phyloP scores from a whole-genome alignment of 2,113 vertebrate genomes.

The Glaucomys volans region DNA sequence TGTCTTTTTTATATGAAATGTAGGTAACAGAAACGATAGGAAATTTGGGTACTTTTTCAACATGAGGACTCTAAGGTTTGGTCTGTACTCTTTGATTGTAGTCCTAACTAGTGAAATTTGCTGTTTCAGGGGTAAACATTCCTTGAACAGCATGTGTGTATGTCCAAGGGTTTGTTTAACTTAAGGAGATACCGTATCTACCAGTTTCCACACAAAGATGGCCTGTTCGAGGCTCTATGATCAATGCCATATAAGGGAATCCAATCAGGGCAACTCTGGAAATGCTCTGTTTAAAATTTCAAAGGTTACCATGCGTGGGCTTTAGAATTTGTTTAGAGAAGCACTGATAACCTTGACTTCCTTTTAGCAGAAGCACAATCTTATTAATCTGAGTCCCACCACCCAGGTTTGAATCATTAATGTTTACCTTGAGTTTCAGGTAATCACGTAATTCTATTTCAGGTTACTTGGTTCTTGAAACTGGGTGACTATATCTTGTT shows the following conservation, averaged over 20 bases:
- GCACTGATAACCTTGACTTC: slow-evolving; percentile 63
- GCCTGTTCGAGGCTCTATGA: slow-evolving; percentile 79
- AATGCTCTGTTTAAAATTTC: slow-evolving; percentile 66
- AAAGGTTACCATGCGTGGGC: slow-evolving; percentile 76
- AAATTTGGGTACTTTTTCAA: background rate
- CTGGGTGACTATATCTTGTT: background rate
- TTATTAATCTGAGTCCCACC: slow-evolving; percentile 48
- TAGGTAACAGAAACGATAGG: background rate
- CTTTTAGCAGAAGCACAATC: slow-evolving; percentile 28
- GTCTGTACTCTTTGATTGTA: slow-evolving; percentile 5
- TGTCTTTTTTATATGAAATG: background rate
- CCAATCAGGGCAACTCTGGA: slow-evolving; percentile 58
- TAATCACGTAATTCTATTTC: background rate
- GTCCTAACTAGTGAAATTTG: slow-evolving; percentile 48
- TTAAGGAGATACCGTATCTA: slow-evolving; percentile 70
- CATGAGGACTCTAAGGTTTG: background rate
- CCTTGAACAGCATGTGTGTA: slow-evolving; percentile 60
- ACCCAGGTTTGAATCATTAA: slow-evolving; percentile 36
- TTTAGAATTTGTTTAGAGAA: slow-evolving; percentile 70
- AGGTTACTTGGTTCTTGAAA: slow-evolving; percentile 47
- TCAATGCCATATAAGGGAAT: slow-evolving; percentile 69
- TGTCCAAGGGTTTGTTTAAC: slow-evolving; percentile 78
- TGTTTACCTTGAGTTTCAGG: background rate
- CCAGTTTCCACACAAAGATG: slow-evolving; percentile 78
- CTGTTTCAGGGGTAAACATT: background rate